phyloP scores from a whole-genome alignment of 2,888 invertebrate species.

The Tenthredo distinguenda region DNA sequence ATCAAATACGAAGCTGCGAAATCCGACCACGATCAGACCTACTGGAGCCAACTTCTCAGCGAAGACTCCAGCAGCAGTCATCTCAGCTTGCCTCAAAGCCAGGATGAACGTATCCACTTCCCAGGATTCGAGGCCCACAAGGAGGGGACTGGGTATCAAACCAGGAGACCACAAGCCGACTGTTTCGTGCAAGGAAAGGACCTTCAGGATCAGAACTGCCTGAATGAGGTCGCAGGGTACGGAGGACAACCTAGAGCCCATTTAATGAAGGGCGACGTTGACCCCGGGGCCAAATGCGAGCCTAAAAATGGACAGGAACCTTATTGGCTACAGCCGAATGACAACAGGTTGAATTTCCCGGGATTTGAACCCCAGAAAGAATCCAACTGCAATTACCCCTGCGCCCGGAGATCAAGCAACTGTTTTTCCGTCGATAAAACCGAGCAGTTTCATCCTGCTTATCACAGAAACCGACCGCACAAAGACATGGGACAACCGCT shows the following conservation, averaged over 20 bases:
- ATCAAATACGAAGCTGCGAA: slow-evolving; percentile 82
- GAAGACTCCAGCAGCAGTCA: slow-evolving; percentile 76
- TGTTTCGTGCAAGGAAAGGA: slow-evolving; percentile 64
- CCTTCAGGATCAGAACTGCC: slow-evolving; percentile 59
- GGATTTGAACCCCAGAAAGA: slow-evolving; percentile 67
- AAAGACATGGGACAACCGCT: slow-evolving; percentile 11
- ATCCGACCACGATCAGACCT: slow-evolving; percentile 75
- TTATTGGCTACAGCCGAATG: slow-evolving; percentile 66
- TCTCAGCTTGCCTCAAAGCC: slow-evolving; percentile 78
- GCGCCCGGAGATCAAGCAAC: slow-evolving; percentile 14
- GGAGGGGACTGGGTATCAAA: slow-evolving; percentile 50
- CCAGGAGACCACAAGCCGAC: slow-evolving; percentile 58
- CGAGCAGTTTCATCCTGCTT: slow-evolving; percentile 18
- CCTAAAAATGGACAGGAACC: slow-evolving; percentile 60
- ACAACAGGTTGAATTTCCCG: slow-evolving; percentile 64
- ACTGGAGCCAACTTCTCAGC: slow-evolving; percentile 76
- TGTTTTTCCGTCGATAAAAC: slow-evolving; percentile 41
- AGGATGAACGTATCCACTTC: slow-evolving; percentile 76
- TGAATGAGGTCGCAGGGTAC: slow-evolving; percentile 58
- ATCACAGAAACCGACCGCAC: slow-evolving; percentile 25
- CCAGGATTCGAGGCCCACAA: slow-evolving; percentile 69
- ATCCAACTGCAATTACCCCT: slow-evolving; percentile 37
- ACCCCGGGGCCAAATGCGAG: slow-evolving; percentile 53
- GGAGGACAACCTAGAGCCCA: slow-evolving; percentile 59
- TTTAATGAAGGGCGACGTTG: slow-evolving; percentile 59